Percentiles rank a stretch among this genome's conserved stretches.
Conservation (phyloP, 2,888 invertebrate species). For the Amblyjoppa proteus region DNA sequence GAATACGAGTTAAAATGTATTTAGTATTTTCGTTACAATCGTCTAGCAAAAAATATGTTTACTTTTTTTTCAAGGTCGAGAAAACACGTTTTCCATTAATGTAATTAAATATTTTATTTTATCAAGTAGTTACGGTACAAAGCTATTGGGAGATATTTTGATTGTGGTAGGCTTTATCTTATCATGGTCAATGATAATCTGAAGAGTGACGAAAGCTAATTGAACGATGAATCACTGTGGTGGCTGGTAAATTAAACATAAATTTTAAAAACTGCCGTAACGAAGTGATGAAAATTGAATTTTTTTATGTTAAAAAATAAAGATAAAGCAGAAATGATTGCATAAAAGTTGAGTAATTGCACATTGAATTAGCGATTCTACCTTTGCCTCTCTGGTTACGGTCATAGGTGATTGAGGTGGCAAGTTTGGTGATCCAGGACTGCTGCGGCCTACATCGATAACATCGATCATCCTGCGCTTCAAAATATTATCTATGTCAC, state of each 20-base stretch:
- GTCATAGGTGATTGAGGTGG: constrained; percentile 80
- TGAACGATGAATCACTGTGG: constrained; percentile 46
- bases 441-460: constrained; percentile 56
- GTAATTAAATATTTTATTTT: background rate
- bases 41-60: background rate
- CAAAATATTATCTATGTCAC: constrained; percentile 83
- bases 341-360: background rate
- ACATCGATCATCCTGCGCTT: constrained; percentile 66
- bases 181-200: constrained; percentile 51
- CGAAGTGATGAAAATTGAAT: background rate
- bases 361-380: constrained; percentile 54
- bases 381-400: constrained; percentile 80
- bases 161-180: constrained; percentile 39
- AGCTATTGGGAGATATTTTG: background rate
- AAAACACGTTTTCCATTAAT: background rate
- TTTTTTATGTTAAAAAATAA: background rate
- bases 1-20: background rate
- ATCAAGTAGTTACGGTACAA: background rate
- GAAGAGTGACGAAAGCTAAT: constrained; percentile 4
- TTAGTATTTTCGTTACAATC: background rate
- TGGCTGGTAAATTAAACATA: background rate
- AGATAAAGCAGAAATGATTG: background rate
- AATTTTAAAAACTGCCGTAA: background rate
- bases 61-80: background rate
- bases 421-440: constrained; percentile 72